phyloP scores from a whole-genome alignment of 2,797 vertebrate species.

The Chromobotia macracanthus region DNA sequence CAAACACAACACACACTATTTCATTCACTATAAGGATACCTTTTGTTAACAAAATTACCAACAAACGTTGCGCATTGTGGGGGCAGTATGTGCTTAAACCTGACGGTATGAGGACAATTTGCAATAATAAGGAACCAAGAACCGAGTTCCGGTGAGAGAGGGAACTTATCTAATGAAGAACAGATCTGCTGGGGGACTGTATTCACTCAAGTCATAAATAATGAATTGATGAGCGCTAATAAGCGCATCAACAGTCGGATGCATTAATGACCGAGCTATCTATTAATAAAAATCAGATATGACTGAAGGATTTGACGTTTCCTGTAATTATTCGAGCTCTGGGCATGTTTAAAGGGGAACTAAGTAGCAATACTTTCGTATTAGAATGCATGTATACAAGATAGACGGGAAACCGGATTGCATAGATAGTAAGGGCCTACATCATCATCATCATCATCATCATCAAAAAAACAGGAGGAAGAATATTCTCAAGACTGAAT shows the following conservation, averaged over 20 bases:
- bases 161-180: slow-evolving; percentile 22
- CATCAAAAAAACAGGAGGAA: too few relatives aligned
- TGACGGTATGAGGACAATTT: not conserved
- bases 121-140: slow-evolving; percentile 14
- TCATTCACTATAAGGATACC: slow-evolving; percentile 84
- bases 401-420: not conserved
- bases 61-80: slow-evolving; percentile 69
- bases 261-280: slow-evolving; percentile 66
- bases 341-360: slow-evolving; percentile 25
- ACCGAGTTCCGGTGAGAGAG: not conserved
- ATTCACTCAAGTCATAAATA: slow-evolving; percentile 70
- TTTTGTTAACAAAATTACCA: slow-evolving; percentile 86
- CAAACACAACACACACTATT: too few relatives aligned
- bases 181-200: slow-evolving; percentile 52
- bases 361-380: not conserved
- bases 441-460: too few relatives aligned
- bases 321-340: slow-evolving; percentile 50
- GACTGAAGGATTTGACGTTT: slow-evolving; percentile 53
- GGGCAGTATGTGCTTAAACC: slow-evolving; percentile 11
- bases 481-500: too few relatives aligned
- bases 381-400: not conserved
- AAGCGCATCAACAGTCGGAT: slow-evolving; percentile 66
- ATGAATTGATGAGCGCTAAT: slow-evolving; percentile 71
- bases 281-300: slow-evolving; percentile 58
- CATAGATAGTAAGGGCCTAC: not conserved